These are phyloP conservation scores for Sphecodes monilicornis DNA, from an alignment of 2,888 invertebrate species.

Conservation along the genomic window DNA sequence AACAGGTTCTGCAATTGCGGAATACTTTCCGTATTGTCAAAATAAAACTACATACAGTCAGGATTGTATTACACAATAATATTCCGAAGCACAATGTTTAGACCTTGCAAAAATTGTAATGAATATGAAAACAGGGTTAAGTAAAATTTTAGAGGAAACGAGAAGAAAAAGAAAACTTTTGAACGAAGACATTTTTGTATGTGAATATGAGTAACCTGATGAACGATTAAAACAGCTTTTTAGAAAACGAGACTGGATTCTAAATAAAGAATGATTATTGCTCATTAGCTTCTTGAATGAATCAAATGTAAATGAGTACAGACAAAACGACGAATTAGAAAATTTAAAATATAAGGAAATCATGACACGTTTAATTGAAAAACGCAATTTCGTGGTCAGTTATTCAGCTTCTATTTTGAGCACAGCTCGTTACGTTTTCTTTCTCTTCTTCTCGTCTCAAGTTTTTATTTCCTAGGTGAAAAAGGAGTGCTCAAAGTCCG, in stretches of 20 bases:
- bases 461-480: constrained; percentile 16
- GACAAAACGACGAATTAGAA: background rate
- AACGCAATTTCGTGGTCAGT: constrained; percentile 27
- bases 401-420: constrained; percentile 41
- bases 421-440: background rate
- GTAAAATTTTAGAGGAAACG: background rate
- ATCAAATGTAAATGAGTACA: background rate
- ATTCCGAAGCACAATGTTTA: no score
- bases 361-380: constrained; percentile 5
- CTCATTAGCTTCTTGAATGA: background rate
- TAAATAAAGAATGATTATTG: background rate
- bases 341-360: background rate
- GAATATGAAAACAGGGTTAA: background rate
- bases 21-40: constrained; percentile 7
- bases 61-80: background rate
- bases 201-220: background rate
- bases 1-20: constrained; percentile 32
- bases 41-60: background rate
- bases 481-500: constrained; percentile 20
- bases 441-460: background rate
- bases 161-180: background rate
- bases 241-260: background rate
- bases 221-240: constrained; percentile 14
- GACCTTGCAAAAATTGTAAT: background rate
- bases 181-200: background rate